Evolutionary conservation across 2,888 invertebrate species (phyloP), one percentile per base, ranked within the genome.

Genomic region (Monochamus alternatus): DNA sequence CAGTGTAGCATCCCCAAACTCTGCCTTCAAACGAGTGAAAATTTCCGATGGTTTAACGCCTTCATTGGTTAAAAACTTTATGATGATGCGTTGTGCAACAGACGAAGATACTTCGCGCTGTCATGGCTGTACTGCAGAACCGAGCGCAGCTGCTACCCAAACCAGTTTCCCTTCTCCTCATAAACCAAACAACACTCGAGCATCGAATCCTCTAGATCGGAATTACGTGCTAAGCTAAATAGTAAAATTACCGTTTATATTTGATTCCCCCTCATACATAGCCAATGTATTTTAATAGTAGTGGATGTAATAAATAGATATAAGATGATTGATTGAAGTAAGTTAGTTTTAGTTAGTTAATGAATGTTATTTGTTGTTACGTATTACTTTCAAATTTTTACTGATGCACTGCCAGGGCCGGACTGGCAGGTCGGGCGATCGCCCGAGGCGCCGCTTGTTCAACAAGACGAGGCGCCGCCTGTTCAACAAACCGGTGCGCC

Each of bases 11-110:
- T 44, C 47, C 43, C 38, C 43, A 44, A 44, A 38, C 64, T 64
- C 8, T 44, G 64, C 43, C 47, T 32, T 44, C 43, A 64, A 44
- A 44, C 64, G 43, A 44, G 38, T 38, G 43, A 64, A 64, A 64
- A 64, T 64, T 44, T 64, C 43, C 43, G 64, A 64, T 44, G 64
- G 64, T 64, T 64, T 64, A 64, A 64, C 64, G 47, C 43, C 51
- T 44, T 66, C 51, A 51, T 52, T 66, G 52, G 66, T 22, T 47
- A 66, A 52, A 66, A 66, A 66, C 47, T 30, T 47, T 31, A 51
- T 51, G 52, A 66, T 66, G 66, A 66, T 66, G 47, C 44, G 47
- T 52, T 66, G 51, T 52, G 66, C 66, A 66, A 66, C 66, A 66
- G 47, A 66, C 14, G 51, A 47, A 66, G 51, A 30, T 64, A 76